Base-by-base conservation (phyloP, 2,113 vertebrate species). In the Passer montanus region DNA sequence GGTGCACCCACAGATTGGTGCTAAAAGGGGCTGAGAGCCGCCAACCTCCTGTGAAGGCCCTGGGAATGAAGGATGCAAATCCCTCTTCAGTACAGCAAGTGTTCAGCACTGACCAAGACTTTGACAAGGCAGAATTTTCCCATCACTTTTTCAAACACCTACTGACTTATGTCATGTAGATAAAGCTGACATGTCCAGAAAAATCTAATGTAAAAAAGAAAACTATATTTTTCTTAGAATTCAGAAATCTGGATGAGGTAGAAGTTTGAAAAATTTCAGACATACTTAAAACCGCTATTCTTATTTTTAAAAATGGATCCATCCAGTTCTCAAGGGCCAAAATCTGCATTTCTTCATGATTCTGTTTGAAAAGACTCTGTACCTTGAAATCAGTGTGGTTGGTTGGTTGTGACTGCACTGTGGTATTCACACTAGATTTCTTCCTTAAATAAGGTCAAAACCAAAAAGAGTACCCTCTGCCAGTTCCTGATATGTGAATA, bases 371-470 rank as follows among this genome's bases (percentile, higher is more conserved):
- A 46, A 88, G 13, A 16, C 10, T 60, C 47, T 47, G 11, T 67
- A 31, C 15, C 43, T 81, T 75, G 55, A 90, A 90, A 74, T 74
- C 43, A 80, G 39, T 15, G 4, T 33, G 44, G 9, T 55, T 17
- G 6, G 49, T 94, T 92, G 26, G 20, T 80, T 69, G 46, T 88
- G 59, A 50, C n/a, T 69, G 31, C 1, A 1, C 28, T 77, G 72
- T 35, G 27, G 23, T 88, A 84, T 67, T 81, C 72, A 23, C 50
- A 62, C 66, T 21, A 87, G 76, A 52, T 12, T 63, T 88, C 43
- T 89, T 50, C 30, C 67, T 85, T 84, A 70, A 79, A 85, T 77
- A 94, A 90, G 90, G 90, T 85, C 85, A 90, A 50, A 88, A 89
- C 16, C 26, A 88, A 50, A 94, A 52, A 69, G 15, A 9, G 2